Base-by-base conservation (phyloP, 2,113 vertebrate species). In the Sorex araneus region DNA sequence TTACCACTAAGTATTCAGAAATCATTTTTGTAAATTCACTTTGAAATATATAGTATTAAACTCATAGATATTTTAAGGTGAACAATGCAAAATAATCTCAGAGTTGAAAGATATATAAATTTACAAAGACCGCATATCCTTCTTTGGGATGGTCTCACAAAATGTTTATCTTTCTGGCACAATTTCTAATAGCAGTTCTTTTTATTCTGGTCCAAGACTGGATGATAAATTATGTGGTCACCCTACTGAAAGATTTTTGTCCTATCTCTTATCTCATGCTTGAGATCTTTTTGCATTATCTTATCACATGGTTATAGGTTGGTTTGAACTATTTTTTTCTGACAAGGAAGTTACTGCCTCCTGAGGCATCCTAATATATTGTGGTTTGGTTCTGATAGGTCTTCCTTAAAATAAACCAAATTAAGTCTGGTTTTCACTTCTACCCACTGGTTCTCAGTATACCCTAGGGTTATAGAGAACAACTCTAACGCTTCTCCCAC, bases 341-440 rank as follows among this genome's bases (percentile, higher is more conserved):
- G 25, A 80, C 71, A 88, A 8, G 67, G 60, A 88, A 82, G 70
- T 86, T 79, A 94, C 74, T 76, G 85, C 66, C 10, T 85, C 82
- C 88, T 76, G 47, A 87, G 60, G 66, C 57, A 90, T 57, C 32
- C 73, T 67, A 85, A 90, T 78, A 54, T 2, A 60, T 70, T 75
- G 8, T 79, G n/a, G 34, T 79, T 85, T 93, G 25, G 43, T 95
- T 92, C 81, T 94, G 76, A 85, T 82, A 71, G 70, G 84, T 90
- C 47, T 67, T 91, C 66, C 57, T 82, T 90, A 90, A 90, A 90
- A 88, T 73, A 93, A 63, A 67, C 78, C 75, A 85, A 85, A 92
- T 92, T 88, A 93, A 23, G 32, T 93, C 73, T 91, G 36, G 21
- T 45, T 94, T 86, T 96, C 92, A 19, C 47, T 94, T 77, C 36